phyloP scores from a whole-genome alignment of 2,888 invertebrate species.

The Drosophila bunnanda region DNA sequence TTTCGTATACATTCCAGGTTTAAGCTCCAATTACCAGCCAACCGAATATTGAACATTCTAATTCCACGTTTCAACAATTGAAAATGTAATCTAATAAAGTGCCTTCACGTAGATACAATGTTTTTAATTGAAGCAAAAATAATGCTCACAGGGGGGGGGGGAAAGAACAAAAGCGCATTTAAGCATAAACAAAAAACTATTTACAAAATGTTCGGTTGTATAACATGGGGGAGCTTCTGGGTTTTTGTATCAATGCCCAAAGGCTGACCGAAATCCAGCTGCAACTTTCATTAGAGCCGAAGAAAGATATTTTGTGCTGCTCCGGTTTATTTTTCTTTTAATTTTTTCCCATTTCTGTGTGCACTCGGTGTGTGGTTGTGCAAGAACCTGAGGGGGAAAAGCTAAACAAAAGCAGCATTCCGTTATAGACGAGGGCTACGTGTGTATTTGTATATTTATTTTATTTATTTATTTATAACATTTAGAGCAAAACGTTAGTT shows the following conservation, averaged over 20 bases:
- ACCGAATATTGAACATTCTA: slow-evolving; percentile 8
- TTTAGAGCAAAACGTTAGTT: slow-evolving; percentile 63
- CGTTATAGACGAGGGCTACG: slow-evolving; percentile 22
- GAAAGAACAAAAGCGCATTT: slow-evolving; percentile 46
- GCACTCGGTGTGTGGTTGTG: slow-evolving; percentile 7
- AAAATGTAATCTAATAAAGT: slow-evolving; percentile 12
- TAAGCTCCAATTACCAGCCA: slow-evolving; percentile 2
- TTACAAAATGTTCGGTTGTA: background rate
- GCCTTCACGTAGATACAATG: slow-evolving; percentile 5
- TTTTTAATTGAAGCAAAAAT: slow-evolving; percentile 22
- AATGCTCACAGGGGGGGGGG: background rate
- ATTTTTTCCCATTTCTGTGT: background rate
- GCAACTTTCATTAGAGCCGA: slow-evolving; percentile 54
- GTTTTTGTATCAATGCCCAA: slow-evolving; percentile 41
- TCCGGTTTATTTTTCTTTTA: background rate
- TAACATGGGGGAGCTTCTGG: slow-evolving; percentile 3
- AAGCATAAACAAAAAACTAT: slow-evolving; percentile 47
- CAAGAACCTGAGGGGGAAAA: background rate
- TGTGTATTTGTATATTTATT: slow-evolving; percentile 51
- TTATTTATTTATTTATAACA: slow-evolving; percentile 66
- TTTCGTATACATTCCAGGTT: background rate
- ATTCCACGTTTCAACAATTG: slow-evolving; percentile 12
- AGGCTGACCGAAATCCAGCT: slow-evolving; percentile 42
- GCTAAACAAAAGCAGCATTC: slow-evolving; percentile 51
- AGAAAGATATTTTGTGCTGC: slow-evolving; percentile 29